Conservation (phyloP, 2,888 invertebrate genomes). For the Deroplatys truncata region DNA sequence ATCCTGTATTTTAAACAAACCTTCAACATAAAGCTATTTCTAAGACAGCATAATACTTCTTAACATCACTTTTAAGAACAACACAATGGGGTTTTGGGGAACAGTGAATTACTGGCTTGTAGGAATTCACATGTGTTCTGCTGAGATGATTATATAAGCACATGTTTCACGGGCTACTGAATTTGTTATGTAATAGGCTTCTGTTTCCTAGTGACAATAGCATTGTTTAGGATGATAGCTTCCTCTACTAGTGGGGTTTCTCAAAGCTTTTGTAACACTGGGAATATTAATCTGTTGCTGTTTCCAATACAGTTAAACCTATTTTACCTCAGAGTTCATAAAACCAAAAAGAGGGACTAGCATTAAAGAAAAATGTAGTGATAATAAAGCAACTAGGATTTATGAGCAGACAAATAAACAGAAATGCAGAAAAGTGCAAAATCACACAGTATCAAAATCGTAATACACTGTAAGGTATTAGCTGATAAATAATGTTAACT, state of each 20-base stretch:
- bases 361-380: too few relatives aligned
- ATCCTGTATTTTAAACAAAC: neutral
- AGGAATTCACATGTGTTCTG: neutral
- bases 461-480: too few relatives aligned
- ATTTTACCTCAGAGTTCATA: too few relatives aligned
- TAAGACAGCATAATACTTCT: too few relatives aligned
- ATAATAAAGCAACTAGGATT: too few relatives aligned
- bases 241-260: neutral
- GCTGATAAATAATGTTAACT: too few relatives aligned
- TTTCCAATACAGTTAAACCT: neutral
- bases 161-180: neutral
- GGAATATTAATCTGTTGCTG: neutral
- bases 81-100: neutral
- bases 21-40: slow-evolving; percentile 28
- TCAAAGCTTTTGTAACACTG: neutral
- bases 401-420: too few relatives aligned
- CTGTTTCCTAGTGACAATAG: neutral
- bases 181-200: neutral
- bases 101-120: neutral
- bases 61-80: neutral
- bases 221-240: neutral
- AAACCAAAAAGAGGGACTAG: too few relatives aligned
- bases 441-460: too few relatives aligned
- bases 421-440: too few relatives aligned
- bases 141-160: neutral